phyloP scores from a whole-genome alignment of 2,888 invertebrate genomes.

The Platycheirus albimanus region DNA sequence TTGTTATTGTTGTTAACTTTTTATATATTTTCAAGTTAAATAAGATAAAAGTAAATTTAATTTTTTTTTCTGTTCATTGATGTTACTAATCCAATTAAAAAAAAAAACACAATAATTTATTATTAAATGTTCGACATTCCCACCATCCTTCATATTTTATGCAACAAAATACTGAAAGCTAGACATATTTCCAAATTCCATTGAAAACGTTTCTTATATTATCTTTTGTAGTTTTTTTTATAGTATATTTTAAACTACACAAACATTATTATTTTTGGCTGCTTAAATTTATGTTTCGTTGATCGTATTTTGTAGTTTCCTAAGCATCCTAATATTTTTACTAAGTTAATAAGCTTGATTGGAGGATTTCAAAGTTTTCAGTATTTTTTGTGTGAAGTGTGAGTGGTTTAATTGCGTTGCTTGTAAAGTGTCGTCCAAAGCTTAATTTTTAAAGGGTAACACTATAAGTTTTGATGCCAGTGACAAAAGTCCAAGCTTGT shows the following conservation, averaged over 20 bases:
- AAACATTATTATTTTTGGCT: constrained; percentile 8
- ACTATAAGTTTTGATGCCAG: no score
- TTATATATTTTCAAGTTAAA: constrained; percentile 23
- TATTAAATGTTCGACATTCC: constrained; percentile 13
- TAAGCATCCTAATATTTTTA: no score
- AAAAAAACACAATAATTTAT: constrained; percentile 6
- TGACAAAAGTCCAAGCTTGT: no score
- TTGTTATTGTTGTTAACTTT: constrained; percentile 10
- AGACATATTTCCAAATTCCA: constrained; percentile 76
- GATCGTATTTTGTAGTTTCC: no score
- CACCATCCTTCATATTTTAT: constrained; percentile 66
- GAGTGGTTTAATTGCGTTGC: constrained; percentile 29
- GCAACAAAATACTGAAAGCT: constrained; percentile 79
- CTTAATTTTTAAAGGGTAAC: not conserved
- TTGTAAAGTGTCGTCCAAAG: constrained; percentile 21
- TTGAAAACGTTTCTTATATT: not conserved
- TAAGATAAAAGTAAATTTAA: constrained; percentile 10
- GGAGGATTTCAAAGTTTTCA: constrained; percentile 64
- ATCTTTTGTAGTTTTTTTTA: not conserved
- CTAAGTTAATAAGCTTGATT: constrained; percentile 8
- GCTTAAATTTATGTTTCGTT: not conserved
- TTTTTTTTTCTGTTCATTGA: constrained; percentile 23
- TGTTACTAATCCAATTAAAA: constrained; percentile 54
- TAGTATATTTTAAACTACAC: not conserved
- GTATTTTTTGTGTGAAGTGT: constrained; percentile 72